phyloP scores from a whole-genome alignment of 2,888 invertebrate genomes.

The Mystacides longicornis region DNA sequence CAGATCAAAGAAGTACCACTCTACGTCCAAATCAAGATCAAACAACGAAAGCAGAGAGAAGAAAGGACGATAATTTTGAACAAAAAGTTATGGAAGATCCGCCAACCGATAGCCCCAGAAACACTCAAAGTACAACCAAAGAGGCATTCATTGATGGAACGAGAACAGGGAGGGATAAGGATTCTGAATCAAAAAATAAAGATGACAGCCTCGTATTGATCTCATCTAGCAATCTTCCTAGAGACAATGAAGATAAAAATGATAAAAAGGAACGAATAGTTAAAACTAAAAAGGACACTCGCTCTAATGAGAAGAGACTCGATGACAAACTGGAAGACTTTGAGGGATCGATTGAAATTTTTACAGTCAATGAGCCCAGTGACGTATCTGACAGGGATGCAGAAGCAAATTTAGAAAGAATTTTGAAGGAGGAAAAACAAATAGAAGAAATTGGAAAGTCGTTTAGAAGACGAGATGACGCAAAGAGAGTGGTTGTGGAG shows the following conservation, averaged over 20 bases:
- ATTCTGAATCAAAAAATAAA: constrained; percentile 16
- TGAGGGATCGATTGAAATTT: constrained; percentile 39
- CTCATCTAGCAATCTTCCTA: constrained; percentile 17
- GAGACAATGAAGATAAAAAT: constrained; percentile 13
- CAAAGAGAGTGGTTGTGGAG: constrained; percentile 35
- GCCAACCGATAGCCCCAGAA: background rate
- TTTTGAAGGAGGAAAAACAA: constrained; percentile 45
- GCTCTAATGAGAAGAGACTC: constrained; percentile 11
- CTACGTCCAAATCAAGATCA: background rate
- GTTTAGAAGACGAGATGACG: constrained; percentile 39
- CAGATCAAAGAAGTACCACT: constrained; percentile 16
- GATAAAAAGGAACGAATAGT: constrained; percentile 22
- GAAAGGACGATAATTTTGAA: constrained; percentile 9
- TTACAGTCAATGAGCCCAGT: constrained; percentile 41
- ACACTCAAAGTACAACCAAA: background rate
- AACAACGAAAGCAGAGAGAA: constrained; percentile 2
- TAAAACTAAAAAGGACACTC: constrained; percentile 4
- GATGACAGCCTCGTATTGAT: constrained; percentile 23
- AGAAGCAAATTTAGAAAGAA: constrained; percentile 36
- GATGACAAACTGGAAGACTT: constrained; percentile 44
- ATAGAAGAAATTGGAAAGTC: constrained; percentile 46
- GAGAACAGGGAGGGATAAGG: constrained; percentile 24
- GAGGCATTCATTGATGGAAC: constrained; percentile 3
- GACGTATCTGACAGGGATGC: constrained; percentile 33
- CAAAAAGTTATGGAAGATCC: background rate